Conservation (phyloP, 2,113 vertebrate genomes). For the Cranoglanis bouderius region DNA sequence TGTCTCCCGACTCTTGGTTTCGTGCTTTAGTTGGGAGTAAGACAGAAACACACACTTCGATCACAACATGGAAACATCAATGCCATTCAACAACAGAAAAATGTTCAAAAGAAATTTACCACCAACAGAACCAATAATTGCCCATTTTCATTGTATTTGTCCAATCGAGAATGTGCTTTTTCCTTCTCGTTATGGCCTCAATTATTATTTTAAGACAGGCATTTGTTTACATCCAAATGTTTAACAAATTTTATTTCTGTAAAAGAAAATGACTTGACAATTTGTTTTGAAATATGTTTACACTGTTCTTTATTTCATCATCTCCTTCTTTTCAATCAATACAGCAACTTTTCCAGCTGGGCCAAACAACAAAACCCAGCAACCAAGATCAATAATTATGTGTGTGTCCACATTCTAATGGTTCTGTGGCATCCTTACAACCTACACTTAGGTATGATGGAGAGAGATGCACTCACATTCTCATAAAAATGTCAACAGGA, state of each 20-base stretch:
- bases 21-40: constrained; percentile 16
- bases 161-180: not conserved
- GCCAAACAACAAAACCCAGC: not conserved
- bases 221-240: not conserved
- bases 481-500: constrained; percentile 44
- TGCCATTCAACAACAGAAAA: not conserved
- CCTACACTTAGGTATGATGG: constrained; percentile 35
- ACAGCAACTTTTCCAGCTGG: not conserved
- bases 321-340: not conserved
- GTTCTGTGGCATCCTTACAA: constrained; percentile 30
- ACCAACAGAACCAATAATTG: not conserved
- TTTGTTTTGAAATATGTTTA: not conserved
- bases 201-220: not conserved
- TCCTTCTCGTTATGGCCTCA: not conserved
- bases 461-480: constrained; percentile 20
- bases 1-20: constrained; percentile 20
- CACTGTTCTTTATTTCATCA: not conserved
- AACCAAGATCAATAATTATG: not conserved
- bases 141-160: not conserved
- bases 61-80: not conserved
- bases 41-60: not conserved
- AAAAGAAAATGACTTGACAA: not conserved
- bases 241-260: not conserved
- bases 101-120: not conserved
- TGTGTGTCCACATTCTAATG: constrained; percentile 14